Evolutionary conservation across 2,888 invertebrate species (phyloP).

Genomic region (Limenitis camilla): DNA sequence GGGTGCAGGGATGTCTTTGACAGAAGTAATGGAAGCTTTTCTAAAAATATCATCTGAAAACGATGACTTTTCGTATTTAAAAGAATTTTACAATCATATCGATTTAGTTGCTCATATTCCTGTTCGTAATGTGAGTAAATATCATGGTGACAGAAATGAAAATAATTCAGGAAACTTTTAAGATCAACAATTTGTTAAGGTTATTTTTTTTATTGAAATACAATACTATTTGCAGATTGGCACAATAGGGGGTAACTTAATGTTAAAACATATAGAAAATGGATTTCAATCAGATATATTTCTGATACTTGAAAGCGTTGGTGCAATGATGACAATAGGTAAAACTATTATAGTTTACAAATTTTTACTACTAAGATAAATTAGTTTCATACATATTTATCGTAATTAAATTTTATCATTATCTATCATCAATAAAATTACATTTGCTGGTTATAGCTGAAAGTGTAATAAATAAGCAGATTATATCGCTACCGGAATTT

Average conservation of each 20-base stretch:
- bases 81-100: constrained; percentile 77
- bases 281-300: constrained; percentile 86
- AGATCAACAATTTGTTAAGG: no score
- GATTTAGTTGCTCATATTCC: constrained; percentile 82
- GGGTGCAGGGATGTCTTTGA: constrained; percentile 55
- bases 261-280: constrained; percentile 77
- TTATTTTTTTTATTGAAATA: background rate
- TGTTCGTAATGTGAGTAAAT: constrained; percentile 77
- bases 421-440: constrained; percentile 31
- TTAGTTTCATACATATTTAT: background rate
- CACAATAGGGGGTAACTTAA: constrained; percentile 81
- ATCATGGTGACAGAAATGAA: background rate
- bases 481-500: constrained; percentile 53
- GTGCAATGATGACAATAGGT: constrained; percentile 57
- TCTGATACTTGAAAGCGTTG: constrained; percentile 75
- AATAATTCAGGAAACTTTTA: background rate
- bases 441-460: constrained; percentile 35
- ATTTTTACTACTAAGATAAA: background rate
- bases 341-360: constrained; percentile 7
- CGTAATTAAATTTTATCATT: no score
- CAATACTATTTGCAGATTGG: constrained; percentile 67
- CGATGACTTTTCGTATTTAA: constrained; percentile 76
- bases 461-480: constrained; percentile 25
- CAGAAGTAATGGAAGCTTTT: constrained; percentile 65
- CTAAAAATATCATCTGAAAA: constrained; percentile 42